Base-by-base conservation (phyloP, 2,888 invertebrate genomes). In the Temnothorax rugatulus region DNA sequence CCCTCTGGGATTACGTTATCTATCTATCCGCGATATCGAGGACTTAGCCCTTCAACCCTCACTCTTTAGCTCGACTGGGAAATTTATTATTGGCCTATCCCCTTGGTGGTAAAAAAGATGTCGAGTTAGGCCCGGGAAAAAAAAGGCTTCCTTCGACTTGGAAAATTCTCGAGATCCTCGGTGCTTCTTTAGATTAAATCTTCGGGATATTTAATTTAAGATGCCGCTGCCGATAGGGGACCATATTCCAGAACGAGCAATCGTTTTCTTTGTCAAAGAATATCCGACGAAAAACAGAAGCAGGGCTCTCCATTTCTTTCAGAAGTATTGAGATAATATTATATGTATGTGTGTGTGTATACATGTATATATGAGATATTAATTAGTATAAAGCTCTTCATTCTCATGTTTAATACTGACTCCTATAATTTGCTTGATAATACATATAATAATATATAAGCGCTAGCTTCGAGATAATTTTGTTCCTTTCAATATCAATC, bases 1-100 rank as follows among this genome's bases (percentile, higher is more conserved):
- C 90, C 90, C 34, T 54, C 86, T 52, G 73, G 86, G 87, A 90
- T 90, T 85, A 87, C 87, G 86, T 90, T 90, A 89, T 90, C 90
- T 87, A 90, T 86, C 87, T 86, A 84, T 84, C 84, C 84, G 41
- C 82, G 83, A 86, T 87, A 85, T 86, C 84, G 50, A 76, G 68
- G 54, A 57, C 61, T 84, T 59, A 59, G 11, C 5, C 18, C 88
- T 81, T 75, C 54, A 52, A 38, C 81, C 64, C 76, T 21, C 52
- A 66, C 52, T 9, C 66, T 54, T 77, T 77, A 41, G n/a, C 13
- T 52, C 38, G 57, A 25, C 61, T 41, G 4, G 61, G 69, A 81
- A 85, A 84, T 85, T 85, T 84, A 88, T 85, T 82, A 87, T 84
- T 81, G 34, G 52, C 29, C 25, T 75, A 29, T 0, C 21, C 2